phyloP scores from a whole-genome alignment of 2,113 vertebrate genomes.

The Caloenas nicobarica region DNA sequence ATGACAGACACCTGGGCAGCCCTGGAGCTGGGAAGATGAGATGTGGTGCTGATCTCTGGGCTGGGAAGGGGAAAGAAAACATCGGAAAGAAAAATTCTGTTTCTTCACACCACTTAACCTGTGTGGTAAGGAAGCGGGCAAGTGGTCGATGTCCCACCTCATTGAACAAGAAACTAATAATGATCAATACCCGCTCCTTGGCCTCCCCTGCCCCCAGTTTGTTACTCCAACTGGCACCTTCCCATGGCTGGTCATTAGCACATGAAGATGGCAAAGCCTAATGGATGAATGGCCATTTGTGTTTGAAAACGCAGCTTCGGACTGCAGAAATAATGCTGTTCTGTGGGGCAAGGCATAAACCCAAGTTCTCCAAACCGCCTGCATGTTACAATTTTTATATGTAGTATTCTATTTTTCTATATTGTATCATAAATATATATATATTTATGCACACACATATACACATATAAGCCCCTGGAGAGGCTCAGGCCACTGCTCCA shows the following conservation, averaged over 20 bases:
- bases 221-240: neutral
- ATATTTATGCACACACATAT: fast-evolving
- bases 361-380: neutral
- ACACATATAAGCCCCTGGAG: fast-evolving
- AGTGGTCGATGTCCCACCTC: neutral
- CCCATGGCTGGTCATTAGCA: neutral
- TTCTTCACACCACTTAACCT: neutral
- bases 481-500: no score
- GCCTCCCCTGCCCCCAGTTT: neutral
- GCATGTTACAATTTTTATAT: fast-evolving
- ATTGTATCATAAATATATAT: fast-evolving
- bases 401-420: neutral
- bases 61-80: neutral
- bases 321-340: neutral
- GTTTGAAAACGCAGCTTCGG: neutral
- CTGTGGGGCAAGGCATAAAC: neutral
- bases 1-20: neutral
- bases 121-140: neutral
- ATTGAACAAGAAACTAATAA: neutral
- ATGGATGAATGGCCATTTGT: neutral
- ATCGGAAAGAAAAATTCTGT: neutral
- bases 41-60: neutral
- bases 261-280: neutral
- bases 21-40: neutral
- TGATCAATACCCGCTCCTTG: neutral